A percentile compares a stretch with the other conserved stretches of the same genome.
phyloP scores from a whole-genome alignment of 1,140 invertebrate species.

The Drosophila truncata region DNA sequence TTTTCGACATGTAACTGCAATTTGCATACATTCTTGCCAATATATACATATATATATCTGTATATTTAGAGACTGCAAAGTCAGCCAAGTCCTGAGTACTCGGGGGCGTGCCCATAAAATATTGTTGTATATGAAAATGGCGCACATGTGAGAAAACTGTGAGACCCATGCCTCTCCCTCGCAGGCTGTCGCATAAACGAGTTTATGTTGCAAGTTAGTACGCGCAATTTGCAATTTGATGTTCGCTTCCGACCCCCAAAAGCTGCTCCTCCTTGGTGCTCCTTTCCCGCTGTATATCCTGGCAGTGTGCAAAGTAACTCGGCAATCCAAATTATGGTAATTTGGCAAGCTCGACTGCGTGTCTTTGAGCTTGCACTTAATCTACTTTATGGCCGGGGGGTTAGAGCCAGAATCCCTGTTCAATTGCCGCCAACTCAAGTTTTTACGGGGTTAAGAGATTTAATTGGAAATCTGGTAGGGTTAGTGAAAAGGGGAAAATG shows the following conservation, averaged over 20 bases:
- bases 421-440: constrained; percentile 17
- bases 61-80: constrained; percentile 22
- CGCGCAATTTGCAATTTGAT: constrained; percentile 68
- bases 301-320: constrained; percentile 54
- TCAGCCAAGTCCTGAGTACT: constrained; percentile 52
- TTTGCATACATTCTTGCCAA: constrained; percentile 62
- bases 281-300: constrained; percentile 5
- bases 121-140: constrained; percentile 52
- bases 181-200: constrained; percentile 56
- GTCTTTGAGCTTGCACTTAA: constrained; percentile 57
- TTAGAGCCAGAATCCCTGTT: constrained; percentile 6
- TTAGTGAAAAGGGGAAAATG: not conserved
- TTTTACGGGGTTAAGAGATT: constrained; percentile 12
- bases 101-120: constrained; percentile 44
- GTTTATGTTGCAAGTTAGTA: constrained; percentile 70
- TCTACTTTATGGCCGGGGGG: constrained; percentile 45
- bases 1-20: constrained; percentile 68
- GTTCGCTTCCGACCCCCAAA: constrained; percentile 41
- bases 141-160: constrained; percentile 21
- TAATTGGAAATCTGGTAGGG: not conserved
- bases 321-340: constrained; percentile 68
- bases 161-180: not conserved
- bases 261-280: not conserved
- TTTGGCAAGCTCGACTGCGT: constrained; percentile 62
- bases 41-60: constrained; percentile 12